Evolutionary conservation across 2,113 vertebrate genomes (phyloP).

Genomic region (Ginglymostoma cirratum): DNA sequence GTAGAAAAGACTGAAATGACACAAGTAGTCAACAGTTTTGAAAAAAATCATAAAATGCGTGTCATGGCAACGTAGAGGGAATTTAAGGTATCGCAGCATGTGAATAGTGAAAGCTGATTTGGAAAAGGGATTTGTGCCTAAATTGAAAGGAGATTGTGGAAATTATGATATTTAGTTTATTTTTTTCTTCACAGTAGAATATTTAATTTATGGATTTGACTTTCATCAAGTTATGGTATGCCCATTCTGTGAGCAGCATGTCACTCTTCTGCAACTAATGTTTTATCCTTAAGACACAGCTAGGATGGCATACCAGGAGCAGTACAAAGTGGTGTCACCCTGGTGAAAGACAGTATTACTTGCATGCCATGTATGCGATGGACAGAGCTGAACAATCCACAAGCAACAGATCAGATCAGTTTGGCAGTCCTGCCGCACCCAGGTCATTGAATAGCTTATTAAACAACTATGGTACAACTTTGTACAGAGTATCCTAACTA

Average conservation of each 20-base stretch:
- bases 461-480: not conserved
- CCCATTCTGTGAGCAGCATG: too few species aligned
- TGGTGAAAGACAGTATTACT: not conserved
- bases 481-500: too few species aligned
- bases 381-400: not conserved
- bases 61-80: too few species aligned
- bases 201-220: not conserved
- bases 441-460: not conserved
- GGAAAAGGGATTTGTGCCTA: not conserved
- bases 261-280: not conserved
- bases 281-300: not conserved
- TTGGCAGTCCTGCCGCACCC: not conserved
- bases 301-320: not conserved
- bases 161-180: not conserved
- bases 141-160: not conserved
- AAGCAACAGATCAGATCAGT: not conserved
- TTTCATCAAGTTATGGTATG: not conserved
- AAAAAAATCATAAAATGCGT: not conserved
- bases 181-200: not conserved
- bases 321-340: not conserved
- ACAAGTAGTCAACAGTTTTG: not conserved
- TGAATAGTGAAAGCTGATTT: not conserved
- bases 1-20: not conserved
- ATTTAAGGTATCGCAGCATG: too few species aligned
- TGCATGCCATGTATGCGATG: not conserved